Conservation (phyloP, 2,888 invertebrate species). For the Heliconius charithonia region DNA sequence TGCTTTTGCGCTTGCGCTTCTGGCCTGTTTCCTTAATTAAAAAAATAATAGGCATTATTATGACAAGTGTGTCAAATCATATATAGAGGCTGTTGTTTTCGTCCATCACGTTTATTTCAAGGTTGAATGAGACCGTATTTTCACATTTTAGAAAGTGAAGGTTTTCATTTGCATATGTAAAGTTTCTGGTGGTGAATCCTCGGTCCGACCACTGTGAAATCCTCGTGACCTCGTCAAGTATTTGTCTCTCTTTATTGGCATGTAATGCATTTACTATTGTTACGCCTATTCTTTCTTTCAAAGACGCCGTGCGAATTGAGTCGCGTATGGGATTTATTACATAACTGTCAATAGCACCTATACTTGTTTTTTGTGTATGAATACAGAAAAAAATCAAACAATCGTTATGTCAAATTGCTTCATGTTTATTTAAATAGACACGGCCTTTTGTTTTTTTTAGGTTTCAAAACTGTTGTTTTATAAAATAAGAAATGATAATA, state of each 20-base stretch:
- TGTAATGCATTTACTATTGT: slow-evolving; percentile 22
- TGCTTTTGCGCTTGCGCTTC: too few relatives aligned
- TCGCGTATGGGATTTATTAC: slow-evolving; percentile 12
- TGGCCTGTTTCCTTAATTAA: too few relatives aligned
- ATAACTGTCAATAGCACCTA: slow-evolving; percentile 16
- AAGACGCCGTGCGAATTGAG: slow-evolving; percentile 31
- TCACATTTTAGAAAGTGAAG: slow-evolving; percentile 82
- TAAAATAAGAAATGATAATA: not conserved
- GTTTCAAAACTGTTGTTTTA: not conserved
- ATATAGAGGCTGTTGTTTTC: slow-evolving; percentile 43
- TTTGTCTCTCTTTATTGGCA: slow-evolving; percentile 29
- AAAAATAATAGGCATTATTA: slow-evolving; percentile 12
- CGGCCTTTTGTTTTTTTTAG: not conserved
- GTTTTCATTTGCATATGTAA: slow-evolving; percentile 73
- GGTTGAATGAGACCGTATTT: slow-evolving; percentile 62
- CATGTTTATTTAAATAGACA: not conserved
- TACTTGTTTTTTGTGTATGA: not conserved
- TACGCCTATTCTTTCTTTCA: slow-evolving; percentile 28
- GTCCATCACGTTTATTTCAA: slow-evolving; percentile 60
- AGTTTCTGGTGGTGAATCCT: slow-evolving; percentile 57
- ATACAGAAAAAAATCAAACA: not conserved
- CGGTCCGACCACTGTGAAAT: slow-evolving; percentile 58
- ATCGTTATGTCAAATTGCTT: not conserved
- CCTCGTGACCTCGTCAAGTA: slow-evolving; percentile 54
- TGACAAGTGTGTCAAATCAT: slow-evolving; percentile 22